Evolutionary conservation across 2,888 invertebrate genomes (phyloP), one percentile per base, ranked within the genome.

Genomic region (Odontocerum albicorne): DNA sequence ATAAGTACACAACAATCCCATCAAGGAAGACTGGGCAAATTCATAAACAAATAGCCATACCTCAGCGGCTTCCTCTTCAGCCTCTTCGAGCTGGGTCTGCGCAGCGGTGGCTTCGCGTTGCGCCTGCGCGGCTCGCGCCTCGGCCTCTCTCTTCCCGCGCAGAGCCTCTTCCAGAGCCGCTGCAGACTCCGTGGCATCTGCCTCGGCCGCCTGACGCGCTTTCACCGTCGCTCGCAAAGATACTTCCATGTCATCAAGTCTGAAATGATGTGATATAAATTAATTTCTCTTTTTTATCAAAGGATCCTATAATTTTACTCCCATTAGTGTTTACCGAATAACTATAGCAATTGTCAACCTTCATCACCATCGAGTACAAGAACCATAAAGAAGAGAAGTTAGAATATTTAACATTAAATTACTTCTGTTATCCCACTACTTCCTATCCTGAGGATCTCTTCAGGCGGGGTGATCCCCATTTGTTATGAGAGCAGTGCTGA

Each of bases 1-100:
- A 22, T n/a, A 32, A 44, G 13, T 20, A 47, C 2, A 8, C 13
- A 17, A 19, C 8, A 19, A 4, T n/a, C n/a, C n/a, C n/a, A n/a
- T n/a, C 3, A 45, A 16, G 17, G 17, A 20, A n/a, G 45, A 35
- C 7, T 8, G 27, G 27, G 6, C 27, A 6, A 8, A 8, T 8
- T 13, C 16, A 16, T 54, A 53, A 8, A 27, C 6, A 27, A 8
- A n/a, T n/a, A n/a, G n/a, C n/a, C 43, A 62, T 65, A 82, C 82
- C 72, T 94, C 92, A 0, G 90, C 87, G 51, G 94, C 80, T 69
- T 96, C 95, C 66, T 96, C 96, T 69, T 96, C 96, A 43, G 92
- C 92, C 68, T 96, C 96, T 66, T 96, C 96, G 12, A 95, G 78
- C 69, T 90, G 90, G 6, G 88, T 87, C 63, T 92, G 83, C 10